These are phyloP conservation scores for Callosobruchus maculatus DNA, from an alignment of 2,888 invertebrate genomes.

Conservation along the genomic window DNA sequence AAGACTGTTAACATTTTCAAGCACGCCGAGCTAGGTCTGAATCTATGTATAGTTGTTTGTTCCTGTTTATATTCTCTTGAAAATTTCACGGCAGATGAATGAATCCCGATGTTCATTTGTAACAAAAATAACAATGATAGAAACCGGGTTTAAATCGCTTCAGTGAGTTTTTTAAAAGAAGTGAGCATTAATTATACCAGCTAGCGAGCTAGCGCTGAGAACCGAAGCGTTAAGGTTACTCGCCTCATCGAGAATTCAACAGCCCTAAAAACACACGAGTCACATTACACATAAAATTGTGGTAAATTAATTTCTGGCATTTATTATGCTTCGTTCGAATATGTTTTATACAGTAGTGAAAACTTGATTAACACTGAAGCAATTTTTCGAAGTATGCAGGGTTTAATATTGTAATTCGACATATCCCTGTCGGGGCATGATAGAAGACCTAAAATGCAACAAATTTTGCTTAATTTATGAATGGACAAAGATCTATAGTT, in stretches of 20 bases:
- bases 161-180: background rate
- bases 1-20: too few species aligned
- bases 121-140: background rate
- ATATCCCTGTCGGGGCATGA: too few species aligned
- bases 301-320: background rate
- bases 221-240: background rate
- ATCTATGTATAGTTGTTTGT: background rate
- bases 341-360: too few species aligned
- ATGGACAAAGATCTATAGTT: too few species aligned
- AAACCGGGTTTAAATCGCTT: background rate
- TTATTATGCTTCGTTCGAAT: background rate
- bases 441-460: too few species aligned
- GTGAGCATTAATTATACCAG: background rate
- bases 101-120: background rate
- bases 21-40: background rate
- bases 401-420: too few species aligned
- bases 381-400: too few species aligned
- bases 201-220: background rate
- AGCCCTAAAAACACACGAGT: background rate
- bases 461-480: too few species aligned
- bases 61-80: background rate
- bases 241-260: background rate
- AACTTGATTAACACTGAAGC: too few species aligned
- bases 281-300: background rate
- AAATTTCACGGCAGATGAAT: background rate